Evolutionary conservation across 2,888 invertebrate species (phyloP).

Genomic region (Luffia ferchaultella): DNA sequence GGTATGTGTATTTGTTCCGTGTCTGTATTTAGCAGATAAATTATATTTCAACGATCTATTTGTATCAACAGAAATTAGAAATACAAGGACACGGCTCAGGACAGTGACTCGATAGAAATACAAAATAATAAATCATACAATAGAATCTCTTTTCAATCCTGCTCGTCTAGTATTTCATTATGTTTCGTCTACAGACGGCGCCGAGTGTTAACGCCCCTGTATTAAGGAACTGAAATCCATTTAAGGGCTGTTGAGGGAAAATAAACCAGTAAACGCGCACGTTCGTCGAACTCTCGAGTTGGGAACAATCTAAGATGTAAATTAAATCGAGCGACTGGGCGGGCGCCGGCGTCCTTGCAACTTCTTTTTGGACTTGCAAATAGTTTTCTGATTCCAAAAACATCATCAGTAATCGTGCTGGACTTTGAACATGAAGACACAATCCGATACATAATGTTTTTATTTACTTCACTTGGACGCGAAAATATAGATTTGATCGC

Average conservation of each 20-base stretch:
- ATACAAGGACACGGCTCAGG: too few relatives aligned
- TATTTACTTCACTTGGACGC: too few relatives aligned
- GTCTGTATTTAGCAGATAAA: too few relatives aligned
- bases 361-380: not conserved
- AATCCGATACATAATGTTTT: too few relatives aligned
- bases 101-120: too few relatives aligned
- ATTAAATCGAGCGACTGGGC: constrained; percentile 51
- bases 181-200: constrained; percentile 10
- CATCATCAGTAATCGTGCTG: not conserved
- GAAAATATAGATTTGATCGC: too few relatives aligned
- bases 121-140: not conserved
- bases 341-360: constrained; percentile 3
- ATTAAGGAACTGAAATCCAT: constrained; percentile 48
- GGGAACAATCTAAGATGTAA: constrained; percentile 58
- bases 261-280: constrained; percentile 47
- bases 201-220: constrained; percentile 29
- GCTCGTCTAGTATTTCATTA: not conserved
- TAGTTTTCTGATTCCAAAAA: not conserved
- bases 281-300: constrained; percentile 52
- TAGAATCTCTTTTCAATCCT: not conserved
- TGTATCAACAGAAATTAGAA: too few relatives aligned
- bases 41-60: too few relatives aligned
- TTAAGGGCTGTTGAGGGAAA: constrained; percentile 45
- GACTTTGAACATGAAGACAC: not conserved
- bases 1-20: too few relatives aligned